Percentiles rank a stretch among this genome's conserved stretches.
phyloP scores from a whole-genome alignment of 2,888 invertebrate genomes.

The Drosophila bunnanda region DNA sequence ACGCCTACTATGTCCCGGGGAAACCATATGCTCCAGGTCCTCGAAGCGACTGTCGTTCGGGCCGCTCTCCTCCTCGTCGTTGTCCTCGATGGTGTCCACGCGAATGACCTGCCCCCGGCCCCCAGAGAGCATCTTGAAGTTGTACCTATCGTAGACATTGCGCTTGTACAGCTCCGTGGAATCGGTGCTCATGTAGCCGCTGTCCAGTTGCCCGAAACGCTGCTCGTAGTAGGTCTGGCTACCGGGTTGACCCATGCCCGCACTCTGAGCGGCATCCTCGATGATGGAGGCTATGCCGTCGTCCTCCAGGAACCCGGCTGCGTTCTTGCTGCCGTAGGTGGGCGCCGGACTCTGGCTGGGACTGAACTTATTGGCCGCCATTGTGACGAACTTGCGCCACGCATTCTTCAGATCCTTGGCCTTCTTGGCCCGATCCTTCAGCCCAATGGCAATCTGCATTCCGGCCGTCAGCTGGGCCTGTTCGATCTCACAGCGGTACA shows the following conservation, averaged over 20 bases:
- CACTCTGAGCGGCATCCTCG: constrained; percentile 74
- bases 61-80: constrained; percentile 59
- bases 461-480: constrained; percentile 83
- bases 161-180: constrained; percentile 88
- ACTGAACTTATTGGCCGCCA: constrained; percentile 84
- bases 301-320: constrained; percentile 78
- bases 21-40: constrained; percentile 79
- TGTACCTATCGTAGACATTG: constrained; percentile 84
- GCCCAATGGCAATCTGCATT: constrained; percentile 85
- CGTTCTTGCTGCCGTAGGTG: constrained; percentile 74
- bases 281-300: constrained; percentile 84
- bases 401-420: constrained; percentile 85
- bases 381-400: constrained; percentile 84
- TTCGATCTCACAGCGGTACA: constrained; percentile 84
- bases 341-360: constrained; percentile 83
- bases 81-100: constrained; percentile 83
- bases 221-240: constrained; percentile 82
- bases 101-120: constrained; percentile 80
- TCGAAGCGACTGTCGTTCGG: constrained; percentile 63
- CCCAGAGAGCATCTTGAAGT: constrained; percentile 81
- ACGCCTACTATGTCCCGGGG: constrained; percentile 54
- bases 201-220: constrained; percentile 88
- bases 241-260: constrained; percentile 71
- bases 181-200: constrained; percentile 94
- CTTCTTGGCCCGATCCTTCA: constrained; percentile 84